phyloP scores from a whole-genome alignment of 2,797 vertebrate species.

The Lepilemur ruficaudatus region DNA sequence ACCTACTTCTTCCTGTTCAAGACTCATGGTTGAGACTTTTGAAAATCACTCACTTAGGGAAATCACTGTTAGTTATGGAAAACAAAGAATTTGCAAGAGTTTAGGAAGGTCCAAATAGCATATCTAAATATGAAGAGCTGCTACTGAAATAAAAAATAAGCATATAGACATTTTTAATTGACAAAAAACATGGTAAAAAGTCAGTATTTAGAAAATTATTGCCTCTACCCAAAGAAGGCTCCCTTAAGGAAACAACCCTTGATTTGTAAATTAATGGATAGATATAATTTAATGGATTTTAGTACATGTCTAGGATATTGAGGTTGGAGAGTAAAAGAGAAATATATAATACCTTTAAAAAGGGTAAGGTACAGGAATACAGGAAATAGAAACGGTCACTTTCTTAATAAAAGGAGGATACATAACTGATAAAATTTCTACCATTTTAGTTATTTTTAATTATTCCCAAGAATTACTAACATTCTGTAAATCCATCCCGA shows the following conservation, averaged over 20 bases:
- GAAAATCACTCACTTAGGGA: background rate
- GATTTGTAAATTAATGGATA: background rate
- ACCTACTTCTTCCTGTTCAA: background rate
- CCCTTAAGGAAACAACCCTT: background rate
- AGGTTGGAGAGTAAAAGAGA: background rate
- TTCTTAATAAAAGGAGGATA: background rate
- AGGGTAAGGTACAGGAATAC: background rate
- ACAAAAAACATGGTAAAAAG: background rate
- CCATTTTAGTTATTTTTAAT: constrained; percentile 8
- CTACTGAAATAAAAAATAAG: background rate
- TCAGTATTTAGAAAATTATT: background rate
- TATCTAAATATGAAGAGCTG: background rate
- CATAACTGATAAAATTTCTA: background rate
- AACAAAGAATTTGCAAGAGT: background rate
- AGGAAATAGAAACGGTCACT: background rate
- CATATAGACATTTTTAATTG: background rate
- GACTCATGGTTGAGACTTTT: background rate
- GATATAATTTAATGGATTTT: background rate
- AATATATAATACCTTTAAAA: constrained; percentile 3
- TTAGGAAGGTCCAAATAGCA: background rate
- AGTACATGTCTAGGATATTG: background rate
- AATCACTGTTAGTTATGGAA: background rate
- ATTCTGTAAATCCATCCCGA: background rate
- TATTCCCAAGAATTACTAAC: background rate
- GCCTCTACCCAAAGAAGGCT: background rate